A percentile compares a stretch with the other conserved stretches of the same genome.
These are phyloP conservation scores for Beroe ovata DNA, from an alignment of 37 sponge, comb jelly and placozoan species.

Conservation along the genomic window DNA sequence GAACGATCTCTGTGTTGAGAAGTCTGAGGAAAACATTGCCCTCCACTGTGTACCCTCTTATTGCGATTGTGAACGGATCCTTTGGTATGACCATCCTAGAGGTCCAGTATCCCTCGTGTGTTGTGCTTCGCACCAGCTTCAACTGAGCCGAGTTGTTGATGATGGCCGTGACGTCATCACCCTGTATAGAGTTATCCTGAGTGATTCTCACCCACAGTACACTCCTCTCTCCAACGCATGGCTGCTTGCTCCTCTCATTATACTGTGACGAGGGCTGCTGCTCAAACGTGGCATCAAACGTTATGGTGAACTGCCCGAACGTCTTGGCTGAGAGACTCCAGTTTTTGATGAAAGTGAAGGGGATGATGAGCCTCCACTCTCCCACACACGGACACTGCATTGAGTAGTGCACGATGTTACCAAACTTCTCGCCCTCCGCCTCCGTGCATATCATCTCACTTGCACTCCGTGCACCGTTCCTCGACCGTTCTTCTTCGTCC, in stretches of 20 bases:
- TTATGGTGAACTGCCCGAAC: slow-evolving; percentile 55
- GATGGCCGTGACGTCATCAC: not conserved
- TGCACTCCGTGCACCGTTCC: no score
- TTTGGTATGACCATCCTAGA: not conserved
- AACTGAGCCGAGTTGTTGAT: not conserved
- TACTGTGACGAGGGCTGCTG: not conserved
- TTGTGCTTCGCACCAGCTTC: not conserved
- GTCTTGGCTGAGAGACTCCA: slow-evolving; percentile 33
- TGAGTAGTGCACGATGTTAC: slow-evolving; percentile 48
- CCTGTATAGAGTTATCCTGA: not conserved
- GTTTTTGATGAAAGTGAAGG: not conserved
- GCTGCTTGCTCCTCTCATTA: not conserved
- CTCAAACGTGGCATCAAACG: slow-evolving; percentile 31
- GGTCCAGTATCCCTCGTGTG: not conserved
- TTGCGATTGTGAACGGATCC: slow-evolving; percentile 18
- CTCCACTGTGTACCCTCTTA: slow-evolving; percentile 12
- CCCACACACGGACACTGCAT: slow-evolving; percentile 58
- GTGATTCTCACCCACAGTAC: not conserved
- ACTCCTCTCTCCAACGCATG: slow-evolving; percentile 20
- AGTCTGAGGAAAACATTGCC: slow-evolving; percentile 61
- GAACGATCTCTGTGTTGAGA: slow-evolving; percentile 18
- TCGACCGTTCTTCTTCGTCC: not conserved
- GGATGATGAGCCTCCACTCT: slow-evolving; percentile 17
- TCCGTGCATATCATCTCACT: not conserved
- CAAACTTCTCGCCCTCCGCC: not conserved